phyloP scores from a whole-genome alignment of 2,888 invertebrate genomes.

The Loripinus fragilis region DNA sequence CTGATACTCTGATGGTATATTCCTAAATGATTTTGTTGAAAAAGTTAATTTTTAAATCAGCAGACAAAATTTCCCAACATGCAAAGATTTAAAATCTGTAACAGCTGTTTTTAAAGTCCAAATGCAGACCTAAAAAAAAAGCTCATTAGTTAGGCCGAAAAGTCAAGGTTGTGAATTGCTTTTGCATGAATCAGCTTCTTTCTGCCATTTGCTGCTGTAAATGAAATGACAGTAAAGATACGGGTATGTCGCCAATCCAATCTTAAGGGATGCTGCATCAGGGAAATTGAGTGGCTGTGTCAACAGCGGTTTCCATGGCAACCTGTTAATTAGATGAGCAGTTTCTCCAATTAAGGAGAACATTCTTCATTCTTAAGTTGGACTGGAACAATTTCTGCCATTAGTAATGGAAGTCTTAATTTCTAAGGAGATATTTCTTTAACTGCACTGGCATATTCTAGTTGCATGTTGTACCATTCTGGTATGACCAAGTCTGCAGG shows the following conservation, averaged over 20 bases:
- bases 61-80: too few species aligned
- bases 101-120: background rate
- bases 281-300: constrained; percentile 12
- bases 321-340: constrained; percentile 15
- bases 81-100: too few species aligned
- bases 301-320: constrained; percentile 4
- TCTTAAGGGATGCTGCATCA: background rate
- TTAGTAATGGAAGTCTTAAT: constrained; percentile 8
- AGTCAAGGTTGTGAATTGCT: constrained; percentile 7
- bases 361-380: background rate
- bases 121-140: background rate
- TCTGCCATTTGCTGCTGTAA: background rate
- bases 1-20: too few species aligned
- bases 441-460: too few species aligned
- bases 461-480: too few species aligned
- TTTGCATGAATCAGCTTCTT: constrained; percentile 19
- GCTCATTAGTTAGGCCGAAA: background rate
- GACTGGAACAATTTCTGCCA: constrained; percentile 5
- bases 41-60: too few species aligned
- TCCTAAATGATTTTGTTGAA: too few species aligned
- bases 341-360: constrained; percentile 9
- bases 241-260: constrained; percentile 2
- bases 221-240: constrained; percentile 7
- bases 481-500: too few species aligned
- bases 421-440: constrained; percentile 10